Base-by-base conservation (phyloP, 2,888 invertebrate species). In the Agrochola lota region DNA sequence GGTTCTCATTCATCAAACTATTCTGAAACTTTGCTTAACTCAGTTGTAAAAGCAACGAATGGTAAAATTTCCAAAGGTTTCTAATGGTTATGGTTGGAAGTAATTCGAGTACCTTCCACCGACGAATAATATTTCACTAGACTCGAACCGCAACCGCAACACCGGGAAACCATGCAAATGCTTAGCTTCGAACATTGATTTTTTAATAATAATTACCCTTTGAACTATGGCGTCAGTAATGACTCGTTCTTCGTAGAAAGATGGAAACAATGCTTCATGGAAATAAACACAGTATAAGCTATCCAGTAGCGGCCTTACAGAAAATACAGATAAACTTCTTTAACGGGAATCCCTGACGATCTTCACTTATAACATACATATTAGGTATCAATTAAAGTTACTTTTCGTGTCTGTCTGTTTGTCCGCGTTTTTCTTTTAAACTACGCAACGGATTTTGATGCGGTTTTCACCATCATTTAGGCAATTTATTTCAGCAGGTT, bases 51-150 rank as follows among this genome's bases (percentile, higher is more conserved):
- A 52, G 52, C 2, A 52, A 52, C 52, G 9, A 52, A 23, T 52
- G 9, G 6, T 80, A 75, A 11, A 26, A 30, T 72, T 72, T 90
- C 78, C 77, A 90, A 89, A 83, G 92, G 92, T 87, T 93, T 93
- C 91, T 70, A 72, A 86, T 75, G 83, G 87, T 82, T 86, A 85
- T 71, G 80, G 80, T 78, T 84, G 85, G 74, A 81, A 81, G 91
- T 90, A 88, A 92, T 84, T 87, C 77, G 88, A 91, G 89, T 84
- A 88, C 88, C 84, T 88, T 88, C 90, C 88, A 91, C 87, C 88
- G 78, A 82, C 87, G 84, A 91, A 91, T 90, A 88, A 92, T 92
- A 93, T 93, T 93, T 90, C 87, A 89, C 90, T 91, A 88, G 85
- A 89, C 84, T 88, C 78, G 88, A 91, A 88, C 85, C 87, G 87